Base-by-base conservation (phyloP, 2,113 vertebrate species). In the Oncorhynchus clarkii region DNA sequence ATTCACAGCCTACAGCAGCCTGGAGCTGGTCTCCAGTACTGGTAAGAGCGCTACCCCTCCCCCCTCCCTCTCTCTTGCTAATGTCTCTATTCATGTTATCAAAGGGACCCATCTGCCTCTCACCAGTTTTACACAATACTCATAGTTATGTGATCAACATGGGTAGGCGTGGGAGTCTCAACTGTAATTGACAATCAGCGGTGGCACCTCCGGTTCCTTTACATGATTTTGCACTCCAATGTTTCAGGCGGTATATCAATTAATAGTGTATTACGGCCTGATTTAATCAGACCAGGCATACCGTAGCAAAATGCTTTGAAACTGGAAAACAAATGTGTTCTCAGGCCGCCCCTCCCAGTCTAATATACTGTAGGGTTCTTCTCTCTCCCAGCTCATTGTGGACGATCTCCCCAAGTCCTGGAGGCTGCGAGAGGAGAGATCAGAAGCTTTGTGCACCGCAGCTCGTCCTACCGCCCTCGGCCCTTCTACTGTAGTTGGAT, bases 401-500 rank as follows among this genome's bases (percentile, higher is more conserved):
- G 87, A 4, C 85, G 74, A 66, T 73, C 82, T 6, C 65, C 76
- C 45, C 90, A 92, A 86, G 74, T 93, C 49, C 75, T 92, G 3
- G 88, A 89, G 1, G 75, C 51, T 22, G 73, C 87, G 70, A 87
- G 86, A 60, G 94, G 93, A 72, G 89, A 93, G 78, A 93, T 94
- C 65, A 71, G 74, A 62, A 91, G 89, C 75, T 90, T 91, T 11
- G 75, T 84, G 2, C 89, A 89, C 74, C 79, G 84, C 85, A 89
- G 85, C 75, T 93, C 88, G 87, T 87, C 89, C 13, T 88, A 88
- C 67, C 85, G 84, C 26, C 54, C 82, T 60, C 84, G 84, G 29
- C 54, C 83, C 7, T 76, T 83, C 3, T 92, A 94, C 84, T 93
- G 92, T 80, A 87, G 73, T 80, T 94, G 94, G 94, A 1, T 90